Conservation (phyloP, 2,113 vertebrate genomes). For the Python bivittatus region DNA sequence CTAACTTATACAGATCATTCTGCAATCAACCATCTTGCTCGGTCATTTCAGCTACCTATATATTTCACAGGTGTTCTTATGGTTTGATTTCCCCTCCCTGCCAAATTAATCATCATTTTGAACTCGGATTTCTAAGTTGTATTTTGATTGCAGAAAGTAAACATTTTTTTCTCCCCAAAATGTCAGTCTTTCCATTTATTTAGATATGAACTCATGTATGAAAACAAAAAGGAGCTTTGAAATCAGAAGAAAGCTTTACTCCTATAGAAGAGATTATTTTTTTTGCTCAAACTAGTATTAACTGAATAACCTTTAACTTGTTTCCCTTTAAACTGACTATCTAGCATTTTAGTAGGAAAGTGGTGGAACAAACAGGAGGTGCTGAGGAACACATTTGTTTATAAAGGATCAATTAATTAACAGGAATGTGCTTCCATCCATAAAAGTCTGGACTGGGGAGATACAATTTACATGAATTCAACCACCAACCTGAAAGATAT, state of each 20-base stretch:
- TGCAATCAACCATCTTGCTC: background rate
- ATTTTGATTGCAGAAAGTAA: background rate
- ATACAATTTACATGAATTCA: slow-evolving; percentile 64
- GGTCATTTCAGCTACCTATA: background rate
- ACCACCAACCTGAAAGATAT: slow-evolving; percentile 59
- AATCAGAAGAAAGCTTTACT: background rate
- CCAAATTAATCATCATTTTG: background rate
- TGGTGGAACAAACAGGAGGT: slow-evolving; percentile 63
- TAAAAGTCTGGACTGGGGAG: slow-evolving; percentile 41
- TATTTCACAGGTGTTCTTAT: background rate
- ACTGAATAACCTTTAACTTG: slow-evolving; percentile 48
- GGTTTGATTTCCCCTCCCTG: background rate
- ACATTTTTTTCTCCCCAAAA: no score
- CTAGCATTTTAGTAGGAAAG: slow-evolving; percentile 55
- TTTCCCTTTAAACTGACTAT: slow-evolving; percentile 63
- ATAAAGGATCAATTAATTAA: slow-evolving; percentile 59
- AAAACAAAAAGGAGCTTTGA: background rate
- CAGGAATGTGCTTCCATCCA: slow-evolving; percentile 53
- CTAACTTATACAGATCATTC: background rate
- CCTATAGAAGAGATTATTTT: background rate
- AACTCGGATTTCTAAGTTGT: background rate
- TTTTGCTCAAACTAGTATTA: background rate
- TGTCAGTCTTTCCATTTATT: background rate
- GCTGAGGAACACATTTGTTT: slow-evolving; percentile 54
- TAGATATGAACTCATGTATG: no score